phyloP scores from a whole-genome alignment of 1,140 invertebrate species.

The Lepidurus packardi region DNA sequence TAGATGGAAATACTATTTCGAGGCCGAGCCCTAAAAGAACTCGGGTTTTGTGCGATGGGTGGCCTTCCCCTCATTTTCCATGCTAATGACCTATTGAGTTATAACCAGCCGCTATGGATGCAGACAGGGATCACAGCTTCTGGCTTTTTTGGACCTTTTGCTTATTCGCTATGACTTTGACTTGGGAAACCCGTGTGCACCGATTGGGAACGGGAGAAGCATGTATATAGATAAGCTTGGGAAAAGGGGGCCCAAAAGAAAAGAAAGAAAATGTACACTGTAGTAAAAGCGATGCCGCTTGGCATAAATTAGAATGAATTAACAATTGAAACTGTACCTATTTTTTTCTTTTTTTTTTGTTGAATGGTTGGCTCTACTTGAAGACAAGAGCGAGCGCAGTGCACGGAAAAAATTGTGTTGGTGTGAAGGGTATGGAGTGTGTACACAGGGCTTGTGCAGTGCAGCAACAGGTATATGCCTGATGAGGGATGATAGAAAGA shows the following conservation, averaged over 20 bases:
- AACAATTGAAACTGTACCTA: conserved; percentile 15
- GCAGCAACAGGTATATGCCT: conserved; percentile 4
- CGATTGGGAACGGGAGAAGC: background rate
- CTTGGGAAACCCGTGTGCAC: background rate
- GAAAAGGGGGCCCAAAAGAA: background rate
- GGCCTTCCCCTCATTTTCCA: conserved; percentile 12
- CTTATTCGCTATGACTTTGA: conserved; percentile 1
- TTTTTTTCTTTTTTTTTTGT: background rate
- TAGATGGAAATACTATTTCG: background rate
- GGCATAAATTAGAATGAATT: conserved; percentile 19
- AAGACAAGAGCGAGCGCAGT: background rate
- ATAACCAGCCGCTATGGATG: conserved; percentile 17
- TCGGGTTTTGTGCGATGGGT: background rate
- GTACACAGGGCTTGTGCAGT: background rate
- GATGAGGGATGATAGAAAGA: conserved; percentile 1
- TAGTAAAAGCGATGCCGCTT: conserved; percentile 3
- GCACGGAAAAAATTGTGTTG: conserved; percentile 2
- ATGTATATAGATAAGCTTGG: background rate
- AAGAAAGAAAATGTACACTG: background rate
- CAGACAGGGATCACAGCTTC: conserved; percentile 13
- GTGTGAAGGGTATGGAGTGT: background rate
- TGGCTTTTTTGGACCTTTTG: background rate
- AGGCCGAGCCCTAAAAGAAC: background rate
- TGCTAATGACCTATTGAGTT: conserved; percentile 22
- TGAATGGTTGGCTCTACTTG: background rate